These are phyloP conservation scores for Lagria hirta DNA, from an alignment of 2,888 invertebrate species.

Conservation along the genomic window DNA sequence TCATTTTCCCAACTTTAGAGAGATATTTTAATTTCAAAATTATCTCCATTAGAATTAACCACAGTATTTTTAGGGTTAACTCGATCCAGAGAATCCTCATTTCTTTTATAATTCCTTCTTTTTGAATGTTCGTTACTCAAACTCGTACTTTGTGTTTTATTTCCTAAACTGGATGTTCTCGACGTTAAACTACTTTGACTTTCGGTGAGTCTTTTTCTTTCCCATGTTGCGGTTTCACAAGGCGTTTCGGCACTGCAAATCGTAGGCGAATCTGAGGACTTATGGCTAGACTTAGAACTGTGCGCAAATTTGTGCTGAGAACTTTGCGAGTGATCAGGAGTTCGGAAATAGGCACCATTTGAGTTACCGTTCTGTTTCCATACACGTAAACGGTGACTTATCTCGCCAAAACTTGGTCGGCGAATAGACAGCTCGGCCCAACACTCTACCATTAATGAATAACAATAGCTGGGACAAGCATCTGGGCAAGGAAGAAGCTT, in stretches of 20 bases:
- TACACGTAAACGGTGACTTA: slow-evolving; percentile 77
- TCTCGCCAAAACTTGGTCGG: slow-evolving; percentile 90
- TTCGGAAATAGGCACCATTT: slow-evolving; percentile 48
- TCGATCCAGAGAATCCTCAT: slow-evolving; percentile 34
- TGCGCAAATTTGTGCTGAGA: slow-evolving; percentile 42
- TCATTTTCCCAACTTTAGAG: no score
- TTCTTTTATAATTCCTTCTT: slow-evolving; percentile 34
- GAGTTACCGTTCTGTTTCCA: slow-evolving; percentile 62
- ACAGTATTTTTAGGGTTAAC: slow-evolving; percentile 46
- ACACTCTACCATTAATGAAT: slow-evolving; percentile 96
- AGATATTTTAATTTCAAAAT: slow-evolving; percentile 46
- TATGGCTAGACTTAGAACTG: slow-evolving; percentile 47
- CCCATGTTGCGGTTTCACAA: slow-evolving; percentile 36
- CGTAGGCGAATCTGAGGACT: slow-evolving; percentile 41
- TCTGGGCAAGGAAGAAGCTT: slow-evolving; percentile 91
- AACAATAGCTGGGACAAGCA: slow-evolving; percentile 88
- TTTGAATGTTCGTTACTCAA: slow-evolving; percentile 47
- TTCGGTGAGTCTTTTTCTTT: slow-evolving; percentile 47
- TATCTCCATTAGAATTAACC: slow-evolving; percentile 46
- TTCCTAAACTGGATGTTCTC: slow-evolving; percentile 48
- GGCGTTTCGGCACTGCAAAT: slow-evolving; percentile 30
- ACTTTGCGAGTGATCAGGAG: no score
- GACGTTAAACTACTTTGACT: slow-evolving; percentile 53
- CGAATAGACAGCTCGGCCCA: slow-evolving; percentile 94
- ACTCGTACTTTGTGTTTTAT: slow-evolving; percentile 53